phyloP scores from a whole-genome alignment of 2,888 invertebrate species.

The Philaethria dido region DNA sequence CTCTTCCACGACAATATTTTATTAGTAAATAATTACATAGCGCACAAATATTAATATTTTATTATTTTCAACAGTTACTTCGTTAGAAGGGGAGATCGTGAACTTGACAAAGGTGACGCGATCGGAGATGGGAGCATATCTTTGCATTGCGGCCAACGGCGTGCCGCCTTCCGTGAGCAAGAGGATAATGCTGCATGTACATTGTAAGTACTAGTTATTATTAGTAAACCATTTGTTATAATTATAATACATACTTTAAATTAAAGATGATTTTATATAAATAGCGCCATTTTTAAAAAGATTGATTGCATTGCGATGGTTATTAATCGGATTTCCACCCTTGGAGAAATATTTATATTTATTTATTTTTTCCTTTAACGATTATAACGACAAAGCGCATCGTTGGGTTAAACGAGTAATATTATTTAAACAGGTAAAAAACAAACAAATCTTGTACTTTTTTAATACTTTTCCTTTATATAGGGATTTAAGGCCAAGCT shows the following conservation, averaged over 20 bases:
- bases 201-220: constrained; percentile 88
- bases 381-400: too few relatives aligned
- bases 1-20: too few relatives aligned
- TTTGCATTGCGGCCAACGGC: constrained; percentile 94
- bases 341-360: too few relatives aligned
- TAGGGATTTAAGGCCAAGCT: too few relatives aligned
- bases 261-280: neutral
- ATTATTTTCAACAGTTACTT: constrained; percentile 78
- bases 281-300: too few relatives aligned
- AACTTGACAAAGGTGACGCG: constrained; percentile 93
- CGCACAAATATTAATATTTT: neutral
- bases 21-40: neutral
- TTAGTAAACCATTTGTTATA: neutral
- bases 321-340: neutral
- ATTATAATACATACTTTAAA: neutral
- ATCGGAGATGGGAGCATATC: constrained; percentile 94
- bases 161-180: constrained; percentile 95
- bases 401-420: too few relatives aligned
- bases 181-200: constrained; percentile 94
- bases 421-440: too few relatives aligned
- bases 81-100: constrained; percentile 91
- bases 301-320: too few relatives aligned
- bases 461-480: too few relatives aligned
- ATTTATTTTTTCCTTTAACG: neutral
- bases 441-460: too few relatives aligned